A percentile compares a stretch with the other conserved stretches of the same genome.
Conservation (phyloP, 2,888 invertebrate genomes). For the Cheilosia vulpina region DNA sequence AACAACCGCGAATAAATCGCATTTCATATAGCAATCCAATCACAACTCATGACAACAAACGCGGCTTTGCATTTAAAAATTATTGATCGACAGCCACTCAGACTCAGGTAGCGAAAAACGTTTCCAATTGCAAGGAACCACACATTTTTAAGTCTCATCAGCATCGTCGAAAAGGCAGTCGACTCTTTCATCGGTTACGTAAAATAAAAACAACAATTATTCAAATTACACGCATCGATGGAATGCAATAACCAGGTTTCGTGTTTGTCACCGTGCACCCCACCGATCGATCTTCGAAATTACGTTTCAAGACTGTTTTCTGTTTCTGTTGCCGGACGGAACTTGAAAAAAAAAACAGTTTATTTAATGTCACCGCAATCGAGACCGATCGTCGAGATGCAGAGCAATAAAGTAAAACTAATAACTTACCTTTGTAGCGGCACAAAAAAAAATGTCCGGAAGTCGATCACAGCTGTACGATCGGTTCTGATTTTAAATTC, state of each 20-base stretch:
- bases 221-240: slow-evolving; percentile 38
- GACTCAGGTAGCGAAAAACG: background rate
- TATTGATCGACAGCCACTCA: background rate
- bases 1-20: background rate
- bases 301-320: slow-evolving; percentile 32
- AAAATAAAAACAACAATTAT: slow-evolving; percentile 28
- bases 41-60: background rate
- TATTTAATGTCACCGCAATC: background rate
- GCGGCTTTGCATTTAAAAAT: background rate
- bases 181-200: slow-evolving; percentile 22
- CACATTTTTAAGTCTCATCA: background rate
- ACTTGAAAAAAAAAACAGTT: slow-evolving; percentile 5
- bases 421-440: slow-evolving; percentile 62
- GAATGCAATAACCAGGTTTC: slow-evolving; percentile 51
- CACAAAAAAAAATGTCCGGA: slow-evolving; percentile 55
- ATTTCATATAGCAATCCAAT: background rate
- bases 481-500: slow-evolving; percentile 48
- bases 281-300: slow-evolving; percentile 19
- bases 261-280: slow-evolving; percentile 14
- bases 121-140: background rate
- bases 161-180: background rate
- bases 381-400: slow-evolving; percentile 26
- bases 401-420: slow-evolving; percentile 25
- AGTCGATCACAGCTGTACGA: slow-evolving; percentile 42
- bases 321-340: slow-evolving; percentile 45